A percentile compares a stretch with the other conserved stretches of the same genome.
These are phyloP conservation scores for Sebastiscus tertius DNA, from an alignment of 2,797 vertebrate species.

Conservation along the genomic window DNA sequence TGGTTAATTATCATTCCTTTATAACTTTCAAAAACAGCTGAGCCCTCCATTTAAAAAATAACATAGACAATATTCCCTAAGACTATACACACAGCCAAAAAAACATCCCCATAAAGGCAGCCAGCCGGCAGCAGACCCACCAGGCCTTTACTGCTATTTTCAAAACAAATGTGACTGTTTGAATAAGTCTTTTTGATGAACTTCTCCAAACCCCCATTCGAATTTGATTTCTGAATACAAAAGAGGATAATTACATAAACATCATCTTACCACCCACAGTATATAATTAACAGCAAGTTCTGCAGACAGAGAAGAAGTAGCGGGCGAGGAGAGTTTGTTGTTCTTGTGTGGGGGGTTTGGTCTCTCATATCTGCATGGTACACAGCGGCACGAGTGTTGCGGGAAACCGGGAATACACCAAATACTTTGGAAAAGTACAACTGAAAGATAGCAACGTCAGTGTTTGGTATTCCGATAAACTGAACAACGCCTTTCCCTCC, in stretches of 20 bases:
- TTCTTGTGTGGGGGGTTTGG: background rate
- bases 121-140: slow-evolving; percentile 31
- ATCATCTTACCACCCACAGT: slow-evolving; percentile 6
- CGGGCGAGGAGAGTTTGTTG: background rate
- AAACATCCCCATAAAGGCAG: background rate
- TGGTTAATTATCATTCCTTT: slow-evolving; percentile 61
- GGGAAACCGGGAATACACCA: background rate
- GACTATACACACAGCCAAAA: slow-evolving; percentile 15
- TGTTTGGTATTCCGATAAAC: slow-evolving; percentile 37
- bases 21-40: slow-evolving; percentile 58
- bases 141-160: background rate
- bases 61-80: slow-evolving; percentile 48
- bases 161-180: slow-evolving; percentile 33
- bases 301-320: slow-evolving; percentile 2
- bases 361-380: slow-evolving; percentile 1
- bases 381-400: background rate
- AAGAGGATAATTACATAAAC: slow-evolving; percentile 57
- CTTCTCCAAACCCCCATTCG: slow-evolving; percentile 9
- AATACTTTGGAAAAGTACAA: background rate
- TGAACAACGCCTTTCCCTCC: slow-evolving; percentile 24
- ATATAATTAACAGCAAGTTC: slow-evolving; percentile 38
- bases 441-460: background rate
- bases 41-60: slow-evolving; percentile 42
- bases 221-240: slow-evolving; percentile 46
- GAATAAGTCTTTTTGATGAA: slow-evolving; percentile 42